Evolutionary conservation across 2,888 invertebrate genomes (phyloP).

Genomic region (Mythimna lalbum): DNA sequence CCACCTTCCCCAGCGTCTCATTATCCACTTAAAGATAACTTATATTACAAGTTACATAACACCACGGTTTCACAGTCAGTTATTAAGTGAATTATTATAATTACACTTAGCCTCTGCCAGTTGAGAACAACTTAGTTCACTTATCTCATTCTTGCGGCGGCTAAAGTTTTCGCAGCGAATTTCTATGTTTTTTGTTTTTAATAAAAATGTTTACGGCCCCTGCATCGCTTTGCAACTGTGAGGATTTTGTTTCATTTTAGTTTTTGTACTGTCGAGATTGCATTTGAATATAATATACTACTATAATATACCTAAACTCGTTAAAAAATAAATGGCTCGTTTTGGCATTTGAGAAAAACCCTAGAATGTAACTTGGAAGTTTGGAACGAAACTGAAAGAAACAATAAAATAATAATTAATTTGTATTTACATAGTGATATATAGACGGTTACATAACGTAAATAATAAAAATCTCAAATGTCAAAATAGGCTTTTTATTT

Average conservation of each 20-base stretch:
- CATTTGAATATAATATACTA: constrained; percentile 14
- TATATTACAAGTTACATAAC: constrained; percentile 63
- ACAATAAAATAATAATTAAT: too few species aligned
- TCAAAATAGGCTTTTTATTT: too few species aligned
- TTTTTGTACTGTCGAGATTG: constrained; percentile 27
- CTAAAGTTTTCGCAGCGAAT: constrained; percentile 72
- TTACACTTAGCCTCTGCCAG: constrained; percentile 81
- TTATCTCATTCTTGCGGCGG: constrained; percentile 75
- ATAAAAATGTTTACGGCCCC: constrained; percentile 67
- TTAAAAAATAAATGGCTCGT: too few species aligned
- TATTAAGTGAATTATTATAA: constrained; percentile 85
- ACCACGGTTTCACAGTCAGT: constrained; percentile 62
- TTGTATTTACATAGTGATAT: too few species aligned
- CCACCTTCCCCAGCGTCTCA: constrained; percentile 54
- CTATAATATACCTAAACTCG: too few species aligned
- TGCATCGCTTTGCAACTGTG: constrained; percentile 65
- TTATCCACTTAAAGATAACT: constrained; percentile 64
- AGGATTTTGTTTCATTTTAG: constrained; percentile 54
- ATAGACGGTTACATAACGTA: too few species aligned
- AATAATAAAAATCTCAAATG: too few species aligned
- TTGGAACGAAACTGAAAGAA: too few species aligned
- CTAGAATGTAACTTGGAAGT: too few species aligned
- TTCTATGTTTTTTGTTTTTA: constrained; percentile 66
- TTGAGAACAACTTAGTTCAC: constrained; percentile 74
- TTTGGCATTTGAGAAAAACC: too few species aligned